A percentile compares a stretch with the other conserved stretches of the same genome.
phyloP scores from a whole-genome alignment of 1,140 invertebrate species.

The Ruditapes philippinarum region DNA sequence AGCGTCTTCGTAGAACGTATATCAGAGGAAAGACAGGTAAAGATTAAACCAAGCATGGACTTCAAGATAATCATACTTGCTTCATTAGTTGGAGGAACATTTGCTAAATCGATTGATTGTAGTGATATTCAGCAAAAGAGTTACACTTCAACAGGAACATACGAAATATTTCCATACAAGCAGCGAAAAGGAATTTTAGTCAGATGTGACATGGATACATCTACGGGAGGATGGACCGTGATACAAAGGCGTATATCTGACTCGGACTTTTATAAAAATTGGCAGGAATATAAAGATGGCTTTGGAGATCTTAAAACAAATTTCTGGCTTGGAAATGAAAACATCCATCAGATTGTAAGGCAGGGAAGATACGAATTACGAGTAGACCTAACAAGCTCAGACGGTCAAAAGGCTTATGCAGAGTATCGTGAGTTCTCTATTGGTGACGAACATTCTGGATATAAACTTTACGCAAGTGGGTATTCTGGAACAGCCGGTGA shows the following conservation, averaged over 20 bases:
- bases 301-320: background rate
- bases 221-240: no score
- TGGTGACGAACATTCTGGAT: background rate
- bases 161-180: no score
- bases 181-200: no score
- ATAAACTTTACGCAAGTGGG: background rate
- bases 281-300: constrained; percentile 5
- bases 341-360: background rate
- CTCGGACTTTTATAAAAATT: constrained; percentile 6
- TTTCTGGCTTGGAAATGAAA: constrained; percentile 36
- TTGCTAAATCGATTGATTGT: no score
- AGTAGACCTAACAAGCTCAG: background rate
- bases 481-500: constrained; percentile 18
- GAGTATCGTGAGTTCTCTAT: constrained; percentile 8
- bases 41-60: no score
- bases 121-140: no score
- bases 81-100: no score
- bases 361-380: background rate
- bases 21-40: no score
- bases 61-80: no score
- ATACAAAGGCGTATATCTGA: background rate
- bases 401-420: background rate
- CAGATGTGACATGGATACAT: no score
- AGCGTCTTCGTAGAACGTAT: no score
- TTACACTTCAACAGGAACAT: no score